Evolutionary conservation across 2,888 invertebrate genomes (phyloP).

Genomic region (Galerucella pusilla): DNA sequence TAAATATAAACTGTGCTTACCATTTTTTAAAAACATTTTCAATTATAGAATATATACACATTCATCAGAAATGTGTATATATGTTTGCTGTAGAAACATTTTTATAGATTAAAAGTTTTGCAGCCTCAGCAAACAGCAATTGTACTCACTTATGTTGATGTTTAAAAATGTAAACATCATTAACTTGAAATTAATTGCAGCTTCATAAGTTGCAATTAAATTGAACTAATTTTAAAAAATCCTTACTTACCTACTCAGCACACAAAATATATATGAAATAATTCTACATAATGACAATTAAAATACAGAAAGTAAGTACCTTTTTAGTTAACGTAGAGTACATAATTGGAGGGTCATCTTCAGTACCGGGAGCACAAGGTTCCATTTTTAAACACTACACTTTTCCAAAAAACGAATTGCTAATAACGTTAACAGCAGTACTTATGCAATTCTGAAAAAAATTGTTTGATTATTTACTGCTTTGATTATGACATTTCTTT

Average conservation of each 20-base stretch:
- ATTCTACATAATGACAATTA: not conserved
- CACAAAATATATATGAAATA: conserved; percentile 13
- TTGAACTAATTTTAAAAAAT: conserved; percentile 16
- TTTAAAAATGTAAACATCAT: conserved; percentile 18
- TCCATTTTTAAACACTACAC: conserved; percentile 54
- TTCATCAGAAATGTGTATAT: not conserved
- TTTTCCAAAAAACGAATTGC: conserved; percentile 44
- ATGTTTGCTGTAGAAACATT: not conserved
- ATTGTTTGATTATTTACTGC: conserved; percentile 30
- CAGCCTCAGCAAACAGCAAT: not conserved
- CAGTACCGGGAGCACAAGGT: conserved; percentile 60
- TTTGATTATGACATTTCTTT: not conserved
- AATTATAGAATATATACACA: not conserved
- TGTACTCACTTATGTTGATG: conserved; percentile 5
- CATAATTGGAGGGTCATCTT: conserved; percentile 56
- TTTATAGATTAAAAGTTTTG: not conserved
- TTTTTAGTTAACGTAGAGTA: conserved; percentile 55
- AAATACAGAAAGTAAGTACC: conserved; percentile 51
- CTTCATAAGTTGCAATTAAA: conserved; percentile 15
- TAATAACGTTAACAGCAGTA: conserved; percentile 33
- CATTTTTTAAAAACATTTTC: not conserved
- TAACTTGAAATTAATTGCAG: not conserved
- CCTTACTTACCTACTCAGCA: conserved; percentile 27
- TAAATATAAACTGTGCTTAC: not conserved
- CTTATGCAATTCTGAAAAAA: conserved; percentile 40